Conservation (phyloP, 2,113 vertebrate genomes). For the Thymallus thymallus region DNA sequence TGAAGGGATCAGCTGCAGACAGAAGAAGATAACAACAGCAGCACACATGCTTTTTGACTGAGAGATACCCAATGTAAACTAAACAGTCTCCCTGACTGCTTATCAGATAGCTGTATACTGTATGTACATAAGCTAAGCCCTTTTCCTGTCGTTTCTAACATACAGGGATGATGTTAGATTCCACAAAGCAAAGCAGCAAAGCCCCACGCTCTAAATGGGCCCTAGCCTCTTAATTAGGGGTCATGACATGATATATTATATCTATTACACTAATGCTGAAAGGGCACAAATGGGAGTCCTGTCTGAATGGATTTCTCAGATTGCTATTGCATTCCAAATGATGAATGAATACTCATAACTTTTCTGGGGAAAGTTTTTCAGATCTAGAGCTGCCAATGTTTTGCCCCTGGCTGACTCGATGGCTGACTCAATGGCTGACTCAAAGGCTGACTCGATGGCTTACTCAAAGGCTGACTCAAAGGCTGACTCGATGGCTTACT, state of each 20-base stretch:
- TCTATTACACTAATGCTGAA: slow-evolving; percentile 64
- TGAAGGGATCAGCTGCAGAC: slow-evolving; percentile 23
- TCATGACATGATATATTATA: slow-evolving; percentile 65
- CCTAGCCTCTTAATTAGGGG: slow-evolving; percentile 60
- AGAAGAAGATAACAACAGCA: slow-evolving; percentile 24
- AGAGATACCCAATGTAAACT: slow-evolving; percentile 39
- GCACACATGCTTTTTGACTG: slow-evolving; percentile 34
- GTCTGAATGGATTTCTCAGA: slow-evolving; percentile 42
- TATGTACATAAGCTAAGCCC: slow-evolving; percentile 29
- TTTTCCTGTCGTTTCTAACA: slow-evolving; percentile 54
- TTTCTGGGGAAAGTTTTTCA: slow-evolving; percentile 14
- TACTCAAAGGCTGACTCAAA: too few species aligned
- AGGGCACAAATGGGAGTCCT: slow-evolving; percentile 52
- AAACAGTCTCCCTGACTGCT: background rate
- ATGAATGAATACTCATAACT: slow-evolving; percentile 63
- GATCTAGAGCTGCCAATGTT: slow-evolving; percentile 51
- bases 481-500: too few species aligned
- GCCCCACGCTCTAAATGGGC: slow-evolving; percentile 48
- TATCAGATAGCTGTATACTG: background rate
- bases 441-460: too few species aligned
- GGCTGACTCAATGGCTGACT: too few species aligned
- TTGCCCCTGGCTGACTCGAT: background rate
- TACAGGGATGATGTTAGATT: slow-evolving; percentile 56
- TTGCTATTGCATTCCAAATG: slow-evolving; percentile 46
- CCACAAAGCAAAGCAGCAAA: slow-evolving; percentile 10